These are phyloP conservation scores for Ptychoptera contaminata DNA, from an alignment of 2,888 invertebrate species.

Conservation along the genomic window DNA sequence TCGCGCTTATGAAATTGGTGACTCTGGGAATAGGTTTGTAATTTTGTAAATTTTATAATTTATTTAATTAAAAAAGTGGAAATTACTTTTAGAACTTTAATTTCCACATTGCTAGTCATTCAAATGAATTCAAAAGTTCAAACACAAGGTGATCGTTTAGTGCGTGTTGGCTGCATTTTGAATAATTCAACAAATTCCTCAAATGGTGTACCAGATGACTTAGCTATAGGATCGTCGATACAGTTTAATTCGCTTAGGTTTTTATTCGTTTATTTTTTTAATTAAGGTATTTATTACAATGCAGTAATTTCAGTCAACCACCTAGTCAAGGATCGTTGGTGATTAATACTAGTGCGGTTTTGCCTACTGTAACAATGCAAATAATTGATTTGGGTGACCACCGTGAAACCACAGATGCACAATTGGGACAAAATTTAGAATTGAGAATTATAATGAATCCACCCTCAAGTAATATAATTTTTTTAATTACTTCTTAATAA, in stretches of 20 bases:
- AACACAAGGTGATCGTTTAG: slow-evolving; percentile 66
- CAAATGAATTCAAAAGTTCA: slow-evolving; percentile 76
- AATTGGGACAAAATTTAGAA: slow-evolving; percentile 49
- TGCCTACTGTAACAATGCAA: slow-evolving; percentile 37
- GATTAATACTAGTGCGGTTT: slow-evolving; percentile 31
- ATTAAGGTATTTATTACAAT: background rate
- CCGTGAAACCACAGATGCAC: slow-evolving; percentile 44
- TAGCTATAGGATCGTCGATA: slow-evolving; percentile 39
- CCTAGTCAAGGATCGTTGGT: slow-evolving; percentile 32
- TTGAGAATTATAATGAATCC: slow-evolving; percentile 43
- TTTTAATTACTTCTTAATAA: too few species aligned
- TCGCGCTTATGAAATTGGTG: slow-evolving; percentile 27
- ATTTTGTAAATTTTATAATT: background rate
- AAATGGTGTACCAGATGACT: slow-evolving; percentile 30
- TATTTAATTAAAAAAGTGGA: slow-evolving; percentile 1
- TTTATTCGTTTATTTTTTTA: background rate
- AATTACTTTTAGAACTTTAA: slow-evolving; percentile 45
- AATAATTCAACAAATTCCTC: slow-evolving; percentile 25
- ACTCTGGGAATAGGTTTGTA: slow-evolving; percentile 1
- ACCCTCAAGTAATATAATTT: slow-evolving; percentile 32
- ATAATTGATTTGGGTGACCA: slow-evolving; percentile 41
- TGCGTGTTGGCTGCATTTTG: slow-evolving; percentile 65
- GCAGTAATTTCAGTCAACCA: slow-evolving; percentile 20
- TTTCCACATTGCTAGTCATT: slow-evolving; percentile 60
- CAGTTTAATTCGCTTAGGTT: slow-evolving; percentile 31